Evolutionary conservation across 2,888 invertebrate genomes (phyloP).

Genomic region (Isotomurus palustris): DNA sequence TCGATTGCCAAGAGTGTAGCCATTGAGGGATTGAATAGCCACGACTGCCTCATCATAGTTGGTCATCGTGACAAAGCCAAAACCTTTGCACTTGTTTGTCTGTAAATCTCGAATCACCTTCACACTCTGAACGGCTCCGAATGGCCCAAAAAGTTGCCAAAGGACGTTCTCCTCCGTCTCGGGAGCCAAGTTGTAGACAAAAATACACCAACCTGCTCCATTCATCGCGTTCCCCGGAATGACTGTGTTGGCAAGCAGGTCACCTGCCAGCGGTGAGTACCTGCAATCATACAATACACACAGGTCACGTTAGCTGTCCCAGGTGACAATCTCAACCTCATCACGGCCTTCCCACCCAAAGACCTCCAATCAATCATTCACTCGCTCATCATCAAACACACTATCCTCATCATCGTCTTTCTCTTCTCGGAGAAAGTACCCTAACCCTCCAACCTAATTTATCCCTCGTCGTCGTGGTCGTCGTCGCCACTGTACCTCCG

Average conservation of each 20-base stretch:
- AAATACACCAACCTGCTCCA: conserved; percentile 87
- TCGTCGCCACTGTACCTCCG: no score
- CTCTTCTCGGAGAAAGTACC: no score
- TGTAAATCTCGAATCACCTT: conserved; percentile 93
- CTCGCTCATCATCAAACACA: no score
- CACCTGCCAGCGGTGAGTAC: conserved; percentile 78
- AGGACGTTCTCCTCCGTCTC: conserved; percentile 87
- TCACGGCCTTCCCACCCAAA: no score
- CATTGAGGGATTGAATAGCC: conserved; percentile 93
- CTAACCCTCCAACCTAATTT: no score
- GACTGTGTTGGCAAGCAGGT: conserved; percentile 71
- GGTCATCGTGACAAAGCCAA: conserved; percentile 97
- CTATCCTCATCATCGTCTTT: no score
- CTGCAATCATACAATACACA: no score
- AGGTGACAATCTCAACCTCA: no score
- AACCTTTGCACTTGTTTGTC: conserved; percentile 96
- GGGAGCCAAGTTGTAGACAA: conserved; percentile 86
- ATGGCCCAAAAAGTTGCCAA: conserved; percentile 94
- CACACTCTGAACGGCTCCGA: conserved; percentile 94
- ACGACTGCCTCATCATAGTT: conserved; percentile 95
- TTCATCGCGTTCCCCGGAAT: conserved; percentile 80
- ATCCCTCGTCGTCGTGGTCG: no score
- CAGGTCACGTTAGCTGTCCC: no score
- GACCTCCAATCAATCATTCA: no score
- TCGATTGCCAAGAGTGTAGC: conserved; percentile 90